phyloP scores from a whole-genome alignment of 2,113 vertebrate genomes.

The Mobula birostris region DNA sequence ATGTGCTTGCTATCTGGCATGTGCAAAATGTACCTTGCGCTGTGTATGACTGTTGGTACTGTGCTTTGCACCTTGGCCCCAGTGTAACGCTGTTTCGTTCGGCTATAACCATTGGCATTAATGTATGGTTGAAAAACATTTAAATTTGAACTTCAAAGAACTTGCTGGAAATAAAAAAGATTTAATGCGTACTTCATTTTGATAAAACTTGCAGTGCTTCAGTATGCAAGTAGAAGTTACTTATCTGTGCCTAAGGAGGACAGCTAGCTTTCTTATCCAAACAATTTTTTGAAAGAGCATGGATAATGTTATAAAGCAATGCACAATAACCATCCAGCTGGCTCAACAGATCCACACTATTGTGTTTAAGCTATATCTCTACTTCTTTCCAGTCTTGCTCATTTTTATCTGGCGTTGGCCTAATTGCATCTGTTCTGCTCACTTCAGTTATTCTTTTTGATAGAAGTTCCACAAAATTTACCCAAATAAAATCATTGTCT shows the following conservation, averaged over 20 bases:
- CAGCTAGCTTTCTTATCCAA: neutral
- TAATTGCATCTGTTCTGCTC: neutral
- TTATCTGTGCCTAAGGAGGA: neutral
- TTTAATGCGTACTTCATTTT: neutral
- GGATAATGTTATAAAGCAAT: neutral
- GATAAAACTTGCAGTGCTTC: neutral
- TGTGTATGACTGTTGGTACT: no score
- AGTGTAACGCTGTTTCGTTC: no score
- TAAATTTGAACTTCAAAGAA: neutral
- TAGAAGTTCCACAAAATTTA: neutral
- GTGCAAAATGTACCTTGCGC: no score
- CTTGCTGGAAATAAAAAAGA: slow-evolving; percentile 30
- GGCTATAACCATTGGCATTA: no score
- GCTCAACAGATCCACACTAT: neutral
- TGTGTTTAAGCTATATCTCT: neutral
- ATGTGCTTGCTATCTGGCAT: no score
- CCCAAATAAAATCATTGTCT: no score
- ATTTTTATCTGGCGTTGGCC: neutral
- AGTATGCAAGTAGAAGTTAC: neutral
- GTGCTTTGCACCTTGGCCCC: no score
- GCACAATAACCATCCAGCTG: neutral
- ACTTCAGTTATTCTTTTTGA: neutral
- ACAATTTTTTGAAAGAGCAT: neutral
- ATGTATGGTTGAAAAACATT: no score
- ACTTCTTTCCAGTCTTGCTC: no score